Base-by-base conservation (phyloP, 1,140 invertebrate species). In the Drosophila dunni region DNA sequence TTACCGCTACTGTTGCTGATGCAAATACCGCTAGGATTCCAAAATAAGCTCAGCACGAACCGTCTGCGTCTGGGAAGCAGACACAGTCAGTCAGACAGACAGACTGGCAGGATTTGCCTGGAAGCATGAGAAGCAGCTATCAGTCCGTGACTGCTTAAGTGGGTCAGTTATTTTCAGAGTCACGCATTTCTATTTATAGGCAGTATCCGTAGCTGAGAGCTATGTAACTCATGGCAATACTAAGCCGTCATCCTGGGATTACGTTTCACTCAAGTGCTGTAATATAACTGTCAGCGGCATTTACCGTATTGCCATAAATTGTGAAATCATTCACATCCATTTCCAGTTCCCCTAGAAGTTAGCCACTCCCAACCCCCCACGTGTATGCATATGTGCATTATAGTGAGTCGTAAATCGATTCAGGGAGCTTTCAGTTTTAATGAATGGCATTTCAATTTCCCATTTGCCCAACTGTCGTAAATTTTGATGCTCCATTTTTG, bases 101-200 rank as follows among this genome's bases (percentile, higher is more conserved):
- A 67, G 15, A 6, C 3, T 29, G 6, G 24, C 4, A 29, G 29
- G 34, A 36, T 9, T 33, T 24, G 1, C 15, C 36, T 15, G 15
- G 10, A 6, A 11, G 33, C 10, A 20, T 5, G 24, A 7, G n/a
- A 53, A 53, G 24, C 11, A 42, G 13, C 15, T 38, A 45, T 33
- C 42, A 72, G 58, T 46, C 48, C 20, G 3, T 10, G 15, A 13
- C 64, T 58, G 57, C 13, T 45, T 66, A 81, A 88, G 38, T 88
- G 57, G 83, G 82, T 88, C 82, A 86, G 75, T 69, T 85, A 85
- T 85, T 88, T 85, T 79, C 15, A 65, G 44, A 67, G 65, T 63
- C 74, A 78, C 74, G 69, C 69, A 63, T 50, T 29, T 48, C 13
- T 53, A 60, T 65, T 81, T 73, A 58, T 40, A 11, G 29, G 5